Conservation (phyloP, 2,797 vertebrate genomes). For the Neoniphon sammara region DNA sequence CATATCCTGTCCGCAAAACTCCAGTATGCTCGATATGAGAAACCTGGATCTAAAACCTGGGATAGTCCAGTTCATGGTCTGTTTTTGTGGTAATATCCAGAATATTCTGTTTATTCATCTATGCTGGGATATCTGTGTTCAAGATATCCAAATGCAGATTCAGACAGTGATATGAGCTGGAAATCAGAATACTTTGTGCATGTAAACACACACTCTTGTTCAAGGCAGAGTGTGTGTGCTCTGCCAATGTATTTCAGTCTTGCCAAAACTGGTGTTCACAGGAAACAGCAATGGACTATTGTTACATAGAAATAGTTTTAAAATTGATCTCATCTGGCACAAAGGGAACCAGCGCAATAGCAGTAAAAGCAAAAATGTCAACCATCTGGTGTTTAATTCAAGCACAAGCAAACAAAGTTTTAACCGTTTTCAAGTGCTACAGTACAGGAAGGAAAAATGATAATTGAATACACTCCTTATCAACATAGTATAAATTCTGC, state of each 20-base stretch:
- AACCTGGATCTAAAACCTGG: too few species aligned
- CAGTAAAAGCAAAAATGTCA: constrained; percentile 10
- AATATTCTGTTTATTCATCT: not conserved
- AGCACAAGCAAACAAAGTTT: constrained; percentile 5
- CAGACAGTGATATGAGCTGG: not conserved
- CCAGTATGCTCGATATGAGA: too few species aligned
- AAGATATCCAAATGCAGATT: not conserved
- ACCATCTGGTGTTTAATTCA: constrained; percentile 24
- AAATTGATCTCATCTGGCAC: constrained; percentile 39
- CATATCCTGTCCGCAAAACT: too few species aligned
- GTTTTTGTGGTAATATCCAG: not conserved
- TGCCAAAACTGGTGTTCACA: constrained; percentile 37
- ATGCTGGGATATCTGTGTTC: not conserved
- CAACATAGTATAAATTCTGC: not conserved
- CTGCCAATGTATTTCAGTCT: constrained; percentile 14
- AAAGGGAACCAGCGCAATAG: constrained; percentile 31
- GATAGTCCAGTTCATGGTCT: not conserved
- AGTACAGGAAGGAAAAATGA: too few species aligned
- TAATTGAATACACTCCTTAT: not conserved
- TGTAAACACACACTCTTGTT: not conserved
- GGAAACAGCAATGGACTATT: constrained; percentile 22
- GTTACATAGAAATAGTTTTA: constrained; percentile 41
- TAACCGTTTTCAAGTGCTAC: not conserved
- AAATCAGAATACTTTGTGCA: not conserved
- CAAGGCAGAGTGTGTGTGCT: constrained; percentile 9